These are phyloP conservation scores for Acronicta psi DNA, from an alignment of 2,888 invertebrate genomes.

Conservation along the genomic window DNA sequence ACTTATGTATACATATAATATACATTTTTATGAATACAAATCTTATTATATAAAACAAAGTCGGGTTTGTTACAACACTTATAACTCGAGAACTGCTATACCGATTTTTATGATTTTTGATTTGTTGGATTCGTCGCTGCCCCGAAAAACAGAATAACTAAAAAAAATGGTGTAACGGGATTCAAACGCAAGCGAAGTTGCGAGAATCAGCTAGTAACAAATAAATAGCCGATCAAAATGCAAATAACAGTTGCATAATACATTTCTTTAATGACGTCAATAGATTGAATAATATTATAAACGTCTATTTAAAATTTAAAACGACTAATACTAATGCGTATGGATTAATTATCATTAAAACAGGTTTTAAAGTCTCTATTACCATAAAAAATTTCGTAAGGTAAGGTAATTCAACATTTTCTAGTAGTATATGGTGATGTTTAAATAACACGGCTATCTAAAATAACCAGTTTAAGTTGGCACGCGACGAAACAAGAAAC, in stretches of 20 bases:
- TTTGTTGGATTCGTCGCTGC: too few relatives aligned
- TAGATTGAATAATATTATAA: neutral
- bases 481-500: neutral
- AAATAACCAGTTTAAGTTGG: neutral
- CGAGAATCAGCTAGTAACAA: too few relatives aligned
- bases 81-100: too few relatives aligned
- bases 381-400: slow-evolving; percentile 21
- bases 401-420: slow-evolving; percentile 47
- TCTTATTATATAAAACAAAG: too few relatives aligned
- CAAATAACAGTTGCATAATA: slow-evolving; percentile 1
- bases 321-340: slow-evolving; percentile 13
- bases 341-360: slow-evolving; percentile 35
- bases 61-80: too few relatives aligned
- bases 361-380: slow-evolving; percentile 12
- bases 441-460: slow-evolving; percentile 41
- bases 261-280: slow-evolving; percentile 7
- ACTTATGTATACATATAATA: too few relatives aligned
- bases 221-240: neutral
- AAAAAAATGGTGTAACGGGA: too few relatives aligned
- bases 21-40: too few relatives aligned
- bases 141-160: too few relatives aligned
- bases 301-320: slow-evolving; percentile 5
- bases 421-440: slow-evolving; percentile 36
- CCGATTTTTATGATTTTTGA: too few relatives aligned
- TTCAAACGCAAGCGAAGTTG: too few relatives aligned